Conservation (phyloP, 2,113 vertebrate species). For the Colinus virginianus region DNA sequence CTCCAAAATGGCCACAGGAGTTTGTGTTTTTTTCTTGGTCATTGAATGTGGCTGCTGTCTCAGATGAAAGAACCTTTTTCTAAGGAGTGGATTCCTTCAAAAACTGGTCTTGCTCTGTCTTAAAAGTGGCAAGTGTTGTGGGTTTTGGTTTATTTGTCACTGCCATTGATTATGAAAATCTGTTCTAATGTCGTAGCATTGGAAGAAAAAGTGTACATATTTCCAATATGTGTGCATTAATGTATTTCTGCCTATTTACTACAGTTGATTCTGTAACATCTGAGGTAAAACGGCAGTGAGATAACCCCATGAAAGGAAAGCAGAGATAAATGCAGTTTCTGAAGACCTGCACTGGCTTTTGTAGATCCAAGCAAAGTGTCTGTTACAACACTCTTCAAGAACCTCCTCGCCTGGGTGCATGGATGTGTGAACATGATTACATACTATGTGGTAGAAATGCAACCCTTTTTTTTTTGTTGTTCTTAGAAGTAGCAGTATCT, state of each 20-base stretch:
- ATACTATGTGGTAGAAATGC: constrained; percentile 19
- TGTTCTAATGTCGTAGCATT: neutral
- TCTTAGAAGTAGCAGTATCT: constrained; percentile 61
- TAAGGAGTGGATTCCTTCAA: neutral
- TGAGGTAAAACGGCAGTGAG: neutral
- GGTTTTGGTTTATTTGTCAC: neutral
- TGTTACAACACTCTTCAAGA: neutral
- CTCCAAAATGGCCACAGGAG: neutral
- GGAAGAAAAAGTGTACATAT: neutral
- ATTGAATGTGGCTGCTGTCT: neutral
- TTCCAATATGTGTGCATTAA: neutral
- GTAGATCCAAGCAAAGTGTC: neutral
- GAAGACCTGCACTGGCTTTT: neutral
- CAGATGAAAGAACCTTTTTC: neutral
- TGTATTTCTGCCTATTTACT: neutral
- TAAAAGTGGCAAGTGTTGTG: neutral
- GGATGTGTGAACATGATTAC: neutral
- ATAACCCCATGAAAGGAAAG: neutral
- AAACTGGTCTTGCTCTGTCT: neutral
- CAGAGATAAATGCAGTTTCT: neutral
- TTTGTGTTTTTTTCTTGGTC: neutral
- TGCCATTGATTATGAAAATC: neutral
- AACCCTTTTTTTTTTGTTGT: constrained; percentile 13
- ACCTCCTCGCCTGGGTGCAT: neutral
- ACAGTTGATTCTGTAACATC: neutral